phyloP scores from a whole-genome alignment of 2,113 vertebrate species.

The Mirza zaza region DNA sequence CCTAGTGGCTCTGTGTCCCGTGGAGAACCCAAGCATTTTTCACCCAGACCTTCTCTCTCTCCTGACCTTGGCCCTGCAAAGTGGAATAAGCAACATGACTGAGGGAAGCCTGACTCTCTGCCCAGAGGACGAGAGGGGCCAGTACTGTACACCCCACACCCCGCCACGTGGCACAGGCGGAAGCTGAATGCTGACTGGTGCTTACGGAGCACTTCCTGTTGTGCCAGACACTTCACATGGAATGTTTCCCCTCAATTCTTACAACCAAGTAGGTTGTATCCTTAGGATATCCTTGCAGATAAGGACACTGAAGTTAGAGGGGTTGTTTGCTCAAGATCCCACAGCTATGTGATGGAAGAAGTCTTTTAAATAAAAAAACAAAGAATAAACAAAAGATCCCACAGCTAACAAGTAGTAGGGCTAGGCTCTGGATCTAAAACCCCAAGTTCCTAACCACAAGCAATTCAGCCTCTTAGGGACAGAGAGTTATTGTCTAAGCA shows the following conservation, averaged over 20 bases:
- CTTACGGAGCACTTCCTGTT: background rate
- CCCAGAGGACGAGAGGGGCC: background rate
- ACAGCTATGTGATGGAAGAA: too few species aligned
- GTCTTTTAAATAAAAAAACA: too few species aligned
- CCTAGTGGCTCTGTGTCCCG: background rate
- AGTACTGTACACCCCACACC: too few species aligned
- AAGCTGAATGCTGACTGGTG: background rate
- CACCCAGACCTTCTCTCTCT: background rate
- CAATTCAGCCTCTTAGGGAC: fast-evolving
- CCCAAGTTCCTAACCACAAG: background rate
- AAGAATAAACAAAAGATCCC: too few species aligned
- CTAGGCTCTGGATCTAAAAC: background rate
- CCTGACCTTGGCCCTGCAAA: background rate
- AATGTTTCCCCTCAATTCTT: background rate
- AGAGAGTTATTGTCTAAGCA: fast-evolving
- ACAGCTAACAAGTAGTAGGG: background rate
- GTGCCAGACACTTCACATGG: background rate
- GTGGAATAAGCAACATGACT: background rate
- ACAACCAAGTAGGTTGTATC: background rate
- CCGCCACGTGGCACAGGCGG: fast-evolving
- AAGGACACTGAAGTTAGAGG: background rate
- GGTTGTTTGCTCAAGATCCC: background rate
- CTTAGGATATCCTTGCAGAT: background rate
- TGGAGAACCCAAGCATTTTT: background rate
- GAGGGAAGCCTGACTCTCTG: background rate